A percentile compares a stretch with the other conserved stretches of the same genome.
Evolutionary conservation across 1,140 invertebrate genomes (phyloP).

Genomic region (Anagrus nilaparvatae): DNA sequence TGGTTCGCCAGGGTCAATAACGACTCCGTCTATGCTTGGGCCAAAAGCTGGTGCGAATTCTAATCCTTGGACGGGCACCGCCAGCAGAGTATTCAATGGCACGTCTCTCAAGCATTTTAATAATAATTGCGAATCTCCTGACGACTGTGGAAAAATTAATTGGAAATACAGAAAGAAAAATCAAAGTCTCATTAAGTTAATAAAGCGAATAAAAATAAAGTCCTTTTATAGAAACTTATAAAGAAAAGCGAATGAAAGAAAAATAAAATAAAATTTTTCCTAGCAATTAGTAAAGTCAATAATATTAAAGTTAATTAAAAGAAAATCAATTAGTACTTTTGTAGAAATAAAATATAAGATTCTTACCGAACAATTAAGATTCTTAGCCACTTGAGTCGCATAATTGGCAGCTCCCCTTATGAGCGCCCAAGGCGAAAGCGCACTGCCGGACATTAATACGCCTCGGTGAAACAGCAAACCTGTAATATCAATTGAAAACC

Average conservation of each 20-base stretch:
- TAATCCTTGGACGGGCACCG: slow-evolving; percentile 65
- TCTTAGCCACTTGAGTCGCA: slow-evolving; percentile 72
- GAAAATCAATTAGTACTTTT: not conserved
- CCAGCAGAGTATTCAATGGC: slow-evolving; percentile 60
- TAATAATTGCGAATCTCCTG: slow-evolving; percentile 41
- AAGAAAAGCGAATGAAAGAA: no score
- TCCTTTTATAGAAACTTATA: no score
- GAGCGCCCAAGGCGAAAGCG: slow-evolving; percentile 85
- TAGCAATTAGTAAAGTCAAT: not conserved
- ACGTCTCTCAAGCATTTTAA: slow-evolving; percentile 75
- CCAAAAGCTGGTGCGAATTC: slow-evolving; percentile 82
- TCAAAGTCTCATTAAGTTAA: not conserved
- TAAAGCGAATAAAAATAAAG: not conserved
- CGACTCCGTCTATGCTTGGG: slow-evolving; percentile 83
- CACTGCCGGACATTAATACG: slow-evolving; percentile 90
- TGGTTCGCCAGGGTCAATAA: slow-evolving; percentile 64
- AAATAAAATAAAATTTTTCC: not conserved
- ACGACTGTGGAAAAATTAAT: slow-evolving; percentile 23
- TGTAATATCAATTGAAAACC: slow-evolving; percentile 40
- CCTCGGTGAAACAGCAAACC: slow-evolving; percentile 86
- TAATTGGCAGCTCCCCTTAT: slow-evolving; percentile 80
- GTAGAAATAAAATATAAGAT: not conserved
- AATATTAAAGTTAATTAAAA: not conserved
- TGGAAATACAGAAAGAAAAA: not conserved
- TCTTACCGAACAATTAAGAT: slow-evolving; percentile 73